Base-by-base conservation (phyloP, 1,140 invertebrate species). In the Tetramorium simillimum region DNA sequence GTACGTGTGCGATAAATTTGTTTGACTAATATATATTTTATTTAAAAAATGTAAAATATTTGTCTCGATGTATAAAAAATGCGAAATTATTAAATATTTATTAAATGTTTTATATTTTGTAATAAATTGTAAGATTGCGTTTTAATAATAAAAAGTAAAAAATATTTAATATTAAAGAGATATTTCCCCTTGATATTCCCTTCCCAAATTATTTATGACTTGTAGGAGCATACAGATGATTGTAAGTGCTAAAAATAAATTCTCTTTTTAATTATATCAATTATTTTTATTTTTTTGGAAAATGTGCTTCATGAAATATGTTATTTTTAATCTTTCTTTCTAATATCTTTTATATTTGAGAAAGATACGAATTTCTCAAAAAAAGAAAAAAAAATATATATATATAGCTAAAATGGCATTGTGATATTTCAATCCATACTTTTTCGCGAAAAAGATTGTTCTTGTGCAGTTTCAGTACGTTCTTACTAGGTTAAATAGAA, bases 101-200 rank as follows among this genome's bases (percentile, higher is more conserved):
- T n/a, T n/a, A n/a, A n/a, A 65, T 33, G 43, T 80, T 80, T 80
- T 80, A 37, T 53, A 80, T 69, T 37, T 80, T 80, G 5, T 80
- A 80, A 80, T 80, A 80, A 80, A 80, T 78, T 78, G 28, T 14
- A n/a, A n/a, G n/a, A 1, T 37, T 16, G 33, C 6, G 10, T 77
- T 77, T 43, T 18, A 73, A 73, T n/a, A 56, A 33, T 56, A 33
- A 70, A 37, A 24, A 40, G 14, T 46, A 70, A n/a, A 37, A 24
- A 40, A 21, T 46, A 46, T 4, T 67, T 3, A 43, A 60, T 5
- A 63, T 43, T 1, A 14, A 40, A 40, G 18, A 40, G 16, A 67
- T 67, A 2, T 33, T 33, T 2, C 28, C 28, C n/a, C n/a, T 37
- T 40, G 4, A 62, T 53, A 7, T n/a, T 56, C 6, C 43, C 12